These are phyloP conservation scores for Pseudanteris insignis DNA, from an alignment of 2,888 invertebrate genomes.

Conservation along the genomic window DNA sequence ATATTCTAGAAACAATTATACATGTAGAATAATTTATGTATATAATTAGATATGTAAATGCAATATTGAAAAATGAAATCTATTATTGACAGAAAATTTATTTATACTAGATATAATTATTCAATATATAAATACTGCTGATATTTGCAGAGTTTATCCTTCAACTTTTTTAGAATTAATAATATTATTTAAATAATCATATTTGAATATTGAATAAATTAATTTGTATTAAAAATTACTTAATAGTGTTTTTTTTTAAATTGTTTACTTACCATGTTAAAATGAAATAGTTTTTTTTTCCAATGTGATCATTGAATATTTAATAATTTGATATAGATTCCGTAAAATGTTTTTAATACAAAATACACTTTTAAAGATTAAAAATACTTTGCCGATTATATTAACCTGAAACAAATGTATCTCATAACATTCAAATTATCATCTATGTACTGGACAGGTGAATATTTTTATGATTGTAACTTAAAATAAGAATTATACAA, in stretches of 20 bases:
- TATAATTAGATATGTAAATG: no score
- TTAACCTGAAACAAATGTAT: not conserved
- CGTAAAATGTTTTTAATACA: not conserved
- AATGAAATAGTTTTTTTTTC: not conserved
- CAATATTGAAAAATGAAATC: no score
- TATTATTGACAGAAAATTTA: no score
- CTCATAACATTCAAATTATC: not conserved
- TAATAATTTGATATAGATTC: not conserved
- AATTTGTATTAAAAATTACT: not conserved
- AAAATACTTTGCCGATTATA: not conserved
- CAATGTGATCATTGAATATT: constrained; percentile 2
- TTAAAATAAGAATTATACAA: no score
- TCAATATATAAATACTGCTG: no score
- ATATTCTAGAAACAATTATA: no score
- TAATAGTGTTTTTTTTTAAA: not conserved
- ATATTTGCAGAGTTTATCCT: no score
- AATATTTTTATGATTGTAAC: no score
- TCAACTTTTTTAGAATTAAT: no score
- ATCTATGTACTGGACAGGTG: not conserved
- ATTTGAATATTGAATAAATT: not conserved
- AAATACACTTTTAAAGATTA: not conserved
- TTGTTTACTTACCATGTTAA: constrained; percentile 3
- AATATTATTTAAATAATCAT: no score
- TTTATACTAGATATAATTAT: no score
- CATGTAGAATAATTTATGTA: no score